Conservation (phyloP, 1,140 invertebrate genomes). For the Aradophagus sp. region DNA sequence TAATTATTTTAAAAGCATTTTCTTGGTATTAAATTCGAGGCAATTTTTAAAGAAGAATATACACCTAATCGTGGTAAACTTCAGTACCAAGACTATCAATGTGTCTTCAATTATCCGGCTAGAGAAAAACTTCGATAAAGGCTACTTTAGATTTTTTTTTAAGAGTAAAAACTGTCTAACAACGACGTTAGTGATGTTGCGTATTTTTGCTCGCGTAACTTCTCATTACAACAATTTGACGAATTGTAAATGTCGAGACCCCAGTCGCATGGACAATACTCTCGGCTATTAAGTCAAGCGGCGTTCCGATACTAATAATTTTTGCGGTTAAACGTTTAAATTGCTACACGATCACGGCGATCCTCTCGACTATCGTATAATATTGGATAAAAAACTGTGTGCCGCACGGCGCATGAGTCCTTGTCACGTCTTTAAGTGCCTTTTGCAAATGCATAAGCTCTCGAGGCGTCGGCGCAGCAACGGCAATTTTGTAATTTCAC, state of each 20-base stretch:
- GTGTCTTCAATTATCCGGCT: conserved; percentile 43
- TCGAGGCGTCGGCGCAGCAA: conserved; percentile 18
- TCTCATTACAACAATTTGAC: conserved; percentile 56
- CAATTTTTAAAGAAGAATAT: too few relatives aligned
- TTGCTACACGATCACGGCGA: conserved; percentile 65
- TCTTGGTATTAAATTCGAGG: too few relatives aligned
- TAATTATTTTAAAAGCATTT: too few relatives aligned
- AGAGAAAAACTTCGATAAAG: conserved; percentile 21
- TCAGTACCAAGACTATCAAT: too few relatives aligned
- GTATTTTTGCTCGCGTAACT: conserved; percentile 40
- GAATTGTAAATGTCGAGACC: conserved; percentile 51
- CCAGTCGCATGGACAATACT: conserved; percentile 58
- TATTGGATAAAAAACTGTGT: conserved; percentile 42
- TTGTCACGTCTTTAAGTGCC: conserved; percentile 52
- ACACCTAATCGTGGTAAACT: too few relatives aligned
- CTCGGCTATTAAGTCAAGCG: conserved; percentile 58
- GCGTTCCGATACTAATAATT: conserved; percentile 67
- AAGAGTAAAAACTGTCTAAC: conserved; percentile 38
- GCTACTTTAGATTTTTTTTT: conserved; percentile 35
- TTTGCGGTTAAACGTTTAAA: conserved; percentile 69
- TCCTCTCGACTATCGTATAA: conserved; percentile 45
- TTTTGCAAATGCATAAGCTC: conserved; percentile 39
- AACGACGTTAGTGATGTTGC: conserved; percentile 11
- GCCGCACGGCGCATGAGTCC: conserved; percentile 35
- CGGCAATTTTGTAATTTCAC: conserved; percentile 38